phyloP scores from a whole-genome alignment of 53 echinoderm and acorn worm genomes.

The Holothuria leucospilota region DNA sequence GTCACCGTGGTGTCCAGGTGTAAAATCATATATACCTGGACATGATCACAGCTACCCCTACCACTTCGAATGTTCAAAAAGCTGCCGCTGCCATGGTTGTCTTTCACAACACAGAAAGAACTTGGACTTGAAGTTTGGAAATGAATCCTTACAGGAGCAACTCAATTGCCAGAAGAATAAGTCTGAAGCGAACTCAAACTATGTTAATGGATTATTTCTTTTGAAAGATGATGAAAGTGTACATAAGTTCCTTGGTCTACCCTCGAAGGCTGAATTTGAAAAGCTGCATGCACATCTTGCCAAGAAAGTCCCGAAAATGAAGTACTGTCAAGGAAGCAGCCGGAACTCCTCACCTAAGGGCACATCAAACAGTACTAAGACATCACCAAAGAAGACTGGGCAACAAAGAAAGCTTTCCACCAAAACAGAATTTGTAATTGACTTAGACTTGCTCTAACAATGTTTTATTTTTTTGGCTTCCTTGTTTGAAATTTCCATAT shows the following conservation, averaged over 20 bases:
- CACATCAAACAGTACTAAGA: neutral
- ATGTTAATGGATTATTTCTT: no score
- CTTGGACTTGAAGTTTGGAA: no score
- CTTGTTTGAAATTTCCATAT: slow-evolving; percentile 37
- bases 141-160: no score
- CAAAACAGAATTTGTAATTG: slow-evolving; percentile 39
- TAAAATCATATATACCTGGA: no score
- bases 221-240: slow-evolving; percentile 43
- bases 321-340: slow-evolving; percentile 41
- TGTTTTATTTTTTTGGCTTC: slow-evolving; percentile 26
- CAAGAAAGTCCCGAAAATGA: slow-evolving; percentile 49
- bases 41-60: no score
- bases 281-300: slow-evolving; percentile 5
- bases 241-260: slow-evolving; percentile 38
- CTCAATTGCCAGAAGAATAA: no score
- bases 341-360: neutral
- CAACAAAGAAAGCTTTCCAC: neutral
- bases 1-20: no score
- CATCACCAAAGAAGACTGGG: slow-evolving; percentile 49
- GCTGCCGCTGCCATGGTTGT: no score
- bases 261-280: slow-evolving; percentile 27
- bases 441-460: slow-evolving; percentile 33
- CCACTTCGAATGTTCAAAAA: no score
- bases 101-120: no score
- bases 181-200: no score